phyloP scores from a whole-genome alignment of 1,140 invertebrate species.

The Grapholita molesta region DNA sequence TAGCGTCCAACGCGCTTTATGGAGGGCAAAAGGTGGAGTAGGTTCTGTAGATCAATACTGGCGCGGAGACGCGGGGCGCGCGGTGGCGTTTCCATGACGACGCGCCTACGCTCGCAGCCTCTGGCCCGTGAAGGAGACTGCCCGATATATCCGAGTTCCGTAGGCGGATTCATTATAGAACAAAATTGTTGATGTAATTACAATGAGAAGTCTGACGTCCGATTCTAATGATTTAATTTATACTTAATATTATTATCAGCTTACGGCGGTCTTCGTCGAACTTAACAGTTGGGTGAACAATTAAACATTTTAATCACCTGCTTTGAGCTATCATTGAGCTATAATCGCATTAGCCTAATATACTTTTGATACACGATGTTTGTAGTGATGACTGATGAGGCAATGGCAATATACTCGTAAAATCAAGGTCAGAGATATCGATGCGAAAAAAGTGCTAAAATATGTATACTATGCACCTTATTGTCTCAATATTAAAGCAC shows the following conservation, averaged over 20 bases:
- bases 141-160: slow-evolving; percentile 53
- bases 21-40: slow-evolving; percentile 23
- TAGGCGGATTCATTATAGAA: slow-evolving; percentile 52
- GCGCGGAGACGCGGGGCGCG: slow-evolving; percentile 20
- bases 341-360: too few relatives aligned
- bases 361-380: too few relatives aligned
- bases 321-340: too few relatives aligned
- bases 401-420: too few relatives aligned
- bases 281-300: too few relatives aligned
- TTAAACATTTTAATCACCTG: too few relatives aligned
- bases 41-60: slow-evolving; percentile 46
- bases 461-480: too few relatives aligned
- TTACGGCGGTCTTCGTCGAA: too few relatives aligned
- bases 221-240: not conserved
- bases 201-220: slow-evolving; percentile 17
- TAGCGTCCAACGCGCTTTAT: slow-evolving; percentile 18
- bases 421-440: too few relatives aligned
- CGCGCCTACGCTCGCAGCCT: slow-evolving; percentile 60
- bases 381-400: too few relatives aligned
- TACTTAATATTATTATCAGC: not conserved
- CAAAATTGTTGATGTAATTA: slow-evolving; percentile 41
- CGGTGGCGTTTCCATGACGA: slow-evolving; percentile 43
- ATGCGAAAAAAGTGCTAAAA: too few relatives aligned
- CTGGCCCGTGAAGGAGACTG: slow-evolving; percentile 37
- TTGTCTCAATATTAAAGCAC: too few relatives aligned